A percentile compares a stretch with the other conserved stretches of the same genome.
These are phyloP conservation scores for Lithobates pipiens DNA, from an alignment of 2,797 vertebrate genomes.

Conservation along the genomic window DNA sequence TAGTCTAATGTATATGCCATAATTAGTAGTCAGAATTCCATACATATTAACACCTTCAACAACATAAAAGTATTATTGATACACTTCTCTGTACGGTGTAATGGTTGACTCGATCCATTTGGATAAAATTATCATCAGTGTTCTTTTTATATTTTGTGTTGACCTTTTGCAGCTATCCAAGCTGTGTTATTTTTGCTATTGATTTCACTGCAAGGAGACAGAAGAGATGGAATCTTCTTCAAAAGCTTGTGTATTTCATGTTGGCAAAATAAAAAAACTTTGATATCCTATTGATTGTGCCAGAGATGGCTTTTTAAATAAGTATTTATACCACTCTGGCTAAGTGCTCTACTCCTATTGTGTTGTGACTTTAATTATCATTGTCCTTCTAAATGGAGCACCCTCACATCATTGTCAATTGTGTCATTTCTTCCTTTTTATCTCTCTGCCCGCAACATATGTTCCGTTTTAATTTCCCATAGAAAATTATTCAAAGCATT, in stretches of 20 bases:
- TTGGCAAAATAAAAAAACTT: constrained; percentile 17
- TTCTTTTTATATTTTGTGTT: background rate
- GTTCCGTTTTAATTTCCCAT: too few relatives aligned
- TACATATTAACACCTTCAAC: background rate
- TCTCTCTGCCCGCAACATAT: too few relatives aligned
- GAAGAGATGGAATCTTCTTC: constrained; percentile 4
- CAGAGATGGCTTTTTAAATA: too few relatives aligned
- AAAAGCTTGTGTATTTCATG: constrained; percentile 4
- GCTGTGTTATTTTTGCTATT: background rate
- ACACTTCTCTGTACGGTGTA: background rate
- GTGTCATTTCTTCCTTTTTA: too few relatives aligned
- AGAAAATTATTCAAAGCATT: too few relatives aligned
- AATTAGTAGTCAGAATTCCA: background rate
- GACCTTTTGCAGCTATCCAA: background rate
- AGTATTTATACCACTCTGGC: too few relatives aligned
- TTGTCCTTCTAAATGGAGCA: too few relatives aligned
- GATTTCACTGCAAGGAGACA: background rate
- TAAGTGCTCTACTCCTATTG: too few relatives aligned
- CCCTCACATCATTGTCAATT: too few relatives aligned
- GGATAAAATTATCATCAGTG: background rate
- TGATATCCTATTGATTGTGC: background rate
- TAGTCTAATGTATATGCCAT: background rate
- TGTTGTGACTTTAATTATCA: too few relatives aligned
- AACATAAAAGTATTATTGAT: background rate
- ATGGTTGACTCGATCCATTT: background rate